phyloP scores from a whole-genome alignment of 1,140 invertebrate species.

The Pomacea maculata region DNA sequence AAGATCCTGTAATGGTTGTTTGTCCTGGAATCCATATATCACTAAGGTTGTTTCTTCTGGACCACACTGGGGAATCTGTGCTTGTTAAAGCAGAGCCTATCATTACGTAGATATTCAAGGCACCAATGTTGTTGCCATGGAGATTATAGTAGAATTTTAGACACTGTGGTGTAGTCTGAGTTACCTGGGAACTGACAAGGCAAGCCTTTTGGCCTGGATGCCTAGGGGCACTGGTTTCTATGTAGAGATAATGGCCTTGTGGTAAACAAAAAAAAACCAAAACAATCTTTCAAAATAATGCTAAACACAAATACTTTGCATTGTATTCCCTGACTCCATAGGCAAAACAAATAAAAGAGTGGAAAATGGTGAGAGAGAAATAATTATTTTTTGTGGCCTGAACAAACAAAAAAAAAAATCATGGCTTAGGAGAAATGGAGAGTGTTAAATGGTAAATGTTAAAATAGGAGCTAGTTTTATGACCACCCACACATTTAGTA shows the following conservation, averaged over 20 bases:
- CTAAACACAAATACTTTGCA: too few relatives aligned
- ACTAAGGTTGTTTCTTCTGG: slow-evolving; percentile 41
- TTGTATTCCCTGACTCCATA: too few relatives aligned
- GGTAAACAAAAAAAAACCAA: not conserved
- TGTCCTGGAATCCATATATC: slow-evolving; percentile 49
- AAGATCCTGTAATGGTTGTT: slow-evolving; percentile 30
- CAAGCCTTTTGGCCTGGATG: slow-evolving; percentile 47
- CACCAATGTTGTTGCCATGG: slow-evolving; percentile 69
- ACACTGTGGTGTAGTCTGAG: slow-evolving; percentile 44
- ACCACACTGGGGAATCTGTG: slow-evolving; percentile 35
- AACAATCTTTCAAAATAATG: not conserved
- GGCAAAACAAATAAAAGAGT: too few relatives aligned
- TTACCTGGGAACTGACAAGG: slow-evolving; percentile 48
- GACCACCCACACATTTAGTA: too few relatives aligned
- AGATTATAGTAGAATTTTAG: slow-evolving; percentile 78
- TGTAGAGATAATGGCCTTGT: slow-evolving; percentile 53
- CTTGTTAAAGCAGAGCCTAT: slow-evolving; percentile 12
- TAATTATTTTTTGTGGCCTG: too few relatives aligned
- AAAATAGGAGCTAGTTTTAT: too few relatives aligned
- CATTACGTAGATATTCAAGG: slow-evolving; percentile 33
- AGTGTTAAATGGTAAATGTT: too few relatives aligned
- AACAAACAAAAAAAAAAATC: too few relatives aligned
- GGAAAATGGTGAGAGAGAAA: too few relatives aligned
- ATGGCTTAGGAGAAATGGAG: too few relatives aligned
- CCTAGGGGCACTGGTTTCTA: slow-evolving; percentile 36